These are phyloP conservation scores for Escarpia spicata DNA, from an alignment of 2,888 invertebrate genomes.

Conservation along the genomic window DNA sequence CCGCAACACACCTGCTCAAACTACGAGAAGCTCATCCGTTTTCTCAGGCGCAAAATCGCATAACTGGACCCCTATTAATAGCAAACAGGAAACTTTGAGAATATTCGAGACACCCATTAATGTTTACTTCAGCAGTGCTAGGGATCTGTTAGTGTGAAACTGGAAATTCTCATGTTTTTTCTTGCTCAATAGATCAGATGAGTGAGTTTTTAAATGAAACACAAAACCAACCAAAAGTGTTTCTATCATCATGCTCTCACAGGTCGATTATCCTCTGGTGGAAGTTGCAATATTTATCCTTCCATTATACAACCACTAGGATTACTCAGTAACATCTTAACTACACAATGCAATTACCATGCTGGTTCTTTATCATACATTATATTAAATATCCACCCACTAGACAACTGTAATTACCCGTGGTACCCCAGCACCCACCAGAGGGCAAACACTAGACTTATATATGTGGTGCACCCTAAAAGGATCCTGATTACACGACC, in stretches of 20 bases:
- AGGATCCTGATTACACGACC: background rate
- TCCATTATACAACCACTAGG: background rate
- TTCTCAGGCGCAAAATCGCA: background rate
- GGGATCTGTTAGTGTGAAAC: background rate
- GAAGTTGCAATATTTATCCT: background rate
- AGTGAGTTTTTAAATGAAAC: background rate
- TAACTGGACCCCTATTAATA: background rate
- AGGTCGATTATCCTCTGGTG: background rate
- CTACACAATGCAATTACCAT: background rate
- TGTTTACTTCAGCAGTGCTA: background rate
- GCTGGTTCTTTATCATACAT: background rate
- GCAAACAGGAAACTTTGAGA: background rate
- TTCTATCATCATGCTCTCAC: background rate
- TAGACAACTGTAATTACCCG: background rate
- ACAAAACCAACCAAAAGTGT: background rate
- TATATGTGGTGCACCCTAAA: background rate
- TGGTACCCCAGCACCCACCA: background rate
- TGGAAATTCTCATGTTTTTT: background rate
- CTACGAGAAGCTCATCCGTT: background rate
- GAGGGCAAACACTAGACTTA: background rate
- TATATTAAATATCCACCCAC: slow-evolving; percentile 2
- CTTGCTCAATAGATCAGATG: background rate
- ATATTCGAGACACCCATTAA: background rate
- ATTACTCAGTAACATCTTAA: background rate
- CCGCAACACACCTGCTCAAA: background rate